Conservation (phyloP, 2,113 vertebrate species). For the Apeltes quadracus region DNA sequence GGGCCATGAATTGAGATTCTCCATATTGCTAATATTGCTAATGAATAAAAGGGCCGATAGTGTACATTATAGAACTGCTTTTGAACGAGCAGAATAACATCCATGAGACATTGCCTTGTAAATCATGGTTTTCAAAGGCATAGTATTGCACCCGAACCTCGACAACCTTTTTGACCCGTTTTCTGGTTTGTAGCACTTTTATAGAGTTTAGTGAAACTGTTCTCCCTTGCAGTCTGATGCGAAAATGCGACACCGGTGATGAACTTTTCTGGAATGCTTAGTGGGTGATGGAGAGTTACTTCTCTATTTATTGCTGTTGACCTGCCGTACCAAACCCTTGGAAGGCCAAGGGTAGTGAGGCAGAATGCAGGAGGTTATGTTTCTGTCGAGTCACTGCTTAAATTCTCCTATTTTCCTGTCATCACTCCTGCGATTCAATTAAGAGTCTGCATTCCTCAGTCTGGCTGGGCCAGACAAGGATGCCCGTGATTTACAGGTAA, state of each 20-base stretch:
- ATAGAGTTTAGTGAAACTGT: background rate
- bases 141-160: background rate
- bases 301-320: conserved; percentile 52
- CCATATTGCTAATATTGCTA: conserved; percentile 20
- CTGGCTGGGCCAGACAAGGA: conserved; percentile 74
- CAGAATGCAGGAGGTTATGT: conserved; percentile 68
- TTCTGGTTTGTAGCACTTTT: background rate
- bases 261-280: conserved; percentile 2
- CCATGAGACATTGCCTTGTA: background rate
- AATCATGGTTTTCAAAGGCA: conserved; percentile 5
- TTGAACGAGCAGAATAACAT: conserved; percentile 28
- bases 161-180: conserved; percentile 4
- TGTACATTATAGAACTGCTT: conserved; percentile 8
- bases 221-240: background rate
- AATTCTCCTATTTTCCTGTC: conserved; percentile 73
- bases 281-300: conserved; percentile 5
- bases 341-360: conserved; percentile 49
- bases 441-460: conserved; percentile 65
- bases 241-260: conserved; percentile 7
- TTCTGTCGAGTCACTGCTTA: conserved; percentile 66
- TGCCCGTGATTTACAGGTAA: conserved; percentile 81
- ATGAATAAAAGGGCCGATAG: conserved; percentile 35
- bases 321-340: conserved; percentile 41
- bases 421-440: conserved; percentile 79
- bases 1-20: conserved; percentile 62